phyloP scores from a whole-genome alignment of 2,888 invertebrate species.

The Microctonus hyperodae region DNA sequence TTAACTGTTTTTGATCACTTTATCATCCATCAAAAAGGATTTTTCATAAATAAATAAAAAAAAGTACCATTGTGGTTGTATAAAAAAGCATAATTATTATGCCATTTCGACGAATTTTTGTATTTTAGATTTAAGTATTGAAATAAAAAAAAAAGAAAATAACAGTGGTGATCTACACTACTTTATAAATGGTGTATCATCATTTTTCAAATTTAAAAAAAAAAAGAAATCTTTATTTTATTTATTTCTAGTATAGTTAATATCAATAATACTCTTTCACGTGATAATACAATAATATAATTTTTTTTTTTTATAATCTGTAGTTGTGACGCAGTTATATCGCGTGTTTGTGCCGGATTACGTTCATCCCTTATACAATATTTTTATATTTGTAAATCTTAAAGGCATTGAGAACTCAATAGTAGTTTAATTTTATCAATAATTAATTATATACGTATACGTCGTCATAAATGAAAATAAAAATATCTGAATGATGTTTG shows the following conservation, averaged over 20 bases:
- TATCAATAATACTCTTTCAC: neutral
- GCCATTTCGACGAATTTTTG: slow-evolving; percentile 29
- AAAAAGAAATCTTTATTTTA: too few relatives aligned
- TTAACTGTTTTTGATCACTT: neutral
- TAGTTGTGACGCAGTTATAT: neutral
- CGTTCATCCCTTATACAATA: neutral
- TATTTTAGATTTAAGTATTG: slow-evolving; percentile 35
- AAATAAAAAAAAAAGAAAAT: slow-evolving; percentile 34
- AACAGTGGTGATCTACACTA: neutral
- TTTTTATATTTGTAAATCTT: neutral
- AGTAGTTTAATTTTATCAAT: too few relatives aligned
- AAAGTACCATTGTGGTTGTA: neutral
- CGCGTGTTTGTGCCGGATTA: neutral
- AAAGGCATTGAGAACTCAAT: neutral
- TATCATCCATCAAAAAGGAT: neutral
- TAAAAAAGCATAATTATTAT: neutral
- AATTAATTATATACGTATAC: too few relatives aligned
- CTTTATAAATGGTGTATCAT: too few relatives aligned
- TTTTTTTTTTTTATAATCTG: neutral
- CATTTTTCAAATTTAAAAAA: too few relatives aligned
- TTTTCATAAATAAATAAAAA: neutral
- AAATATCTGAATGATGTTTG: neutral
- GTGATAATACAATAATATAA: neutral
- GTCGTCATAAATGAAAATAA: too few relatives aligned
- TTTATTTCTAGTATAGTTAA: too few relatives aligned